A percentile compares a stretch with the other conserved stretches of the same genome.
Conservation (phyloP, 1,140 invertebrate genomes). For the Trinorchestia longiramus region DNA sequence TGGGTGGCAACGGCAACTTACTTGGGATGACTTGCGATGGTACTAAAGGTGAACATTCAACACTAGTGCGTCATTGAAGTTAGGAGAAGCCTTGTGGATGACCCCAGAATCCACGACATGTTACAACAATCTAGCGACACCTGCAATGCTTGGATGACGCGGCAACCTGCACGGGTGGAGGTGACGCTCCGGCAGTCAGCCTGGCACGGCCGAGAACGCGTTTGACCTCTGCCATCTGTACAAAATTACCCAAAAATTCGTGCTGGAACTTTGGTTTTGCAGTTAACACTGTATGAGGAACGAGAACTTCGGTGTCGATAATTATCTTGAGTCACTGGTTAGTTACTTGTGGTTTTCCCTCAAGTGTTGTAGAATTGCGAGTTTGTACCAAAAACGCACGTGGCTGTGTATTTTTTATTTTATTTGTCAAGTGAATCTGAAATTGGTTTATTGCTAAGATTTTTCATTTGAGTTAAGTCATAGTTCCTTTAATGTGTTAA, state of each 20-base stretch:
- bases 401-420: not conserved
- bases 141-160: not conserved
- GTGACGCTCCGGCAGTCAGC: not conserved
- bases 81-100: not conserved
- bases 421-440: no score
- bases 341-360: not conserved
- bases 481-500: no score
- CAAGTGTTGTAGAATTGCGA: not conserved
- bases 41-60: not conserved
- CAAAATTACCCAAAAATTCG: not conserved
- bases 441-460: no score
- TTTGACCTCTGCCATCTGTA: not conserved
- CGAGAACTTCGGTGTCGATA: not conserved
- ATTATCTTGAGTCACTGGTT: not conserved
- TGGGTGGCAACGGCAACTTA: not conserved
- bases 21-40: not conserved
- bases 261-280: not conserved
- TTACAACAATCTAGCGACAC: not conserved
- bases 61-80: not conserved
- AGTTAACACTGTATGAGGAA: not conserved
- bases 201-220: not conserved
- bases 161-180: not conserved
- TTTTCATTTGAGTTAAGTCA: no score
- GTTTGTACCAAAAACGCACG: not conserved
- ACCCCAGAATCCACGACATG: not conserved